Evolutionary conservation across 2,113 vertebrate genomes (phyloP), one percentile per base, ranked within the genome.

Genomic region (Canis aureus): DNA sequence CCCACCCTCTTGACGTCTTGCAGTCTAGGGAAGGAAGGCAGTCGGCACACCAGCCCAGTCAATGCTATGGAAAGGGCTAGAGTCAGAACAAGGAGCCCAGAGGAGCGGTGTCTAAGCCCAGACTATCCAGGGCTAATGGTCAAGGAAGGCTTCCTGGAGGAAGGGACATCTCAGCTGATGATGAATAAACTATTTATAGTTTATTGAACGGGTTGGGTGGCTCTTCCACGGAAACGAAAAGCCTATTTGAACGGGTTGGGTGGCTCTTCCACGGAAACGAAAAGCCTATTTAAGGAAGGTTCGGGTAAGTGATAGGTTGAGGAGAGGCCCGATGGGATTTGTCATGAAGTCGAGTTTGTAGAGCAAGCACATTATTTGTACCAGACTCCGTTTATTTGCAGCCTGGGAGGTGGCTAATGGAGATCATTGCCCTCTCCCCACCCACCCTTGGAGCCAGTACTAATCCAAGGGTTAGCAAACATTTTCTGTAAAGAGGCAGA

Each of bases 131-230:
- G 59, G 43, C 5, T 10, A 55, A 35, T 35, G 8, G 60, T 49
- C 86, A 78, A 66, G 90, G 69, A 86, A 60, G 96, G 86, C 57
- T 79, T 95, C 91, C 74, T 84, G 84, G 29, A 74, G 64, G 55
- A 93, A 79, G 62, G n/a, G 49, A 78, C 5, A n/a, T 27, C 23
- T 73, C 86, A 53, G 87, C 27, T 35, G 35, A 43, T 11, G 22
- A 59, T 11, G 29, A 86, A 16, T 35, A 64, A 35, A 38, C 38
- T 38, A 38, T 38, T 38, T 38, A 38, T 38, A 38, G 38, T 38
- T 38, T 38, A 38, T 38, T 38, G 9, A 67, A 49, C 1, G 35
- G 69, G 22, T 27, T 59, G 35, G 69, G 23, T 27, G 51, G 32
- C 35, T 38, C 38, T 94, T 71, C 62, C 16, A 66, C 22, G 12